Conservation (phyloP, 2,797 vertebrate species). For the Cyprinodon diabolis region DNA sequence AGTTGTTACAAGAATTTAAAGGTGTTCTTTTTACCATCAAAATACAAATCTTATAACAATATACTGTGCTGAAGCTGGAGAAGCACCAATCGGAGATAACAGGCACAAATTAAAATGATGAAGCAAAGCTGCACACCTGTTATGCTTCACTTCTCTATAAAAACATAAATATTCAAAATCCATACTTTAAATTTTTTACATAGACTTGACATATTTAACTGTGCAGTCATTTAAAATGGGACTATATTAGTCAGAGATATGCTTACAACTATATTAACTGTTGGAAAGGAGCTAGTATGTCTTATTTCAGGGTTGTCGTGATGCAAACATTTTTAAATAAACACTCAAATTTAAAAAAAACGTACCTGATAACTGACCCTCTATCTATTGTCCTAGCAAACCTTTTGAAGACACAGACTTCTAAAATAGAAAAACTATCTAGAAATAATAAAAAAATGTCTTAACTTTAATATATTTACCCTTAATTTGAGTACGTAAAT, state of each 20-base stretch:
- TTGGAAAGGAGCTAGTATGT: neutral
- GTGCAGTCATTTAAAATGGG: neutral
- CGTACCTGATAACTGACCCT: neutral
- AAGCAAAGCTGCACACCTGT: neutral
- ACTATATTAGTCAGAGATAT: neutral
- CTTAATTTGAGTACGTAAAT: no score
- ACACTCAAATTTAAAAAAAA: neutral
- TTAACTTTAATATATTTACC: no score
- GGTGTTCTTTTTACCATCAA: neutral
- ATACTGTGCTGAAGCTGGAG: neutral
- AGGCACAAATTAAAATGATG: neutral
- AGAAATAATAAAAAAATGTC: no score
- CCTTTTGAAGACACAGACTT: no score
- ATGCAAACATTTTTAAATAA: neutral
- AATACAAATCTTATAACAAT: constrained; percentile 5
- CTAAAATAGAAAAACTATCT: no score
- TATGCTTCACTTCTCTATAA: neutral
- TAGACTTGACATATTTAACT: neutral
- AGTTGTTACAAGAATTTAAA: neutral
- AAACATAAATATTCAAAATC: neutral
- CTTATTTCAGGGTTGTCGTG: neutral
- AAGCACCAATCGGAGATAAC: neutral
- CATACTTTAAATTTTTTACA: neutral
- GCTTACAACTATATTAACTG: neutral
- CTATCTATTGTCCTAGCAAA: no score